These are phyloP conservation scores for Ischnus inquisitorius DNA, from an alignment of 2,888 invertebrate genomes.

Conservation along the genomic window DNA sequence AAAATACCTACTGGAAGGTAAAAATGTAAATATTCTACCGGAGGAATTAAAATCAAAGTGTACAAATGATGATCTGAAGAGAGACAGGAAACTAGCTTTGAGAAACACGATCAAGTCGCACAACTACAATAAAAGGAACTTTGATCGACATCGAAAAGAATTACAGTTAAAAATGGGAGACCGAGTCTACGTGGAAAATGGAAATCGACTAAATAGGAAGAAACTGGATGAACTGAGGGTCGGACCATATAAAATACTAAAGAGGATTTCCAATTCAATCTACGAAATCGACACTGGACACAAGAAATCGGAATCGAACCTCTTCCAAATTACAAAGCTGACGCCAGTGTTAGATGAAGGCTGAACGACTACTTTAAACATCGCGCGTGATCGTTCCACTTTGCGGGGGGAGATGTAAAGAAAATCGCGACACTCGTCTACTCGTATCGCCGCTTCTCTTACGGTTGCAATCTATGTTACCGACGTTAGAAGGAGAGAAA, in stretches of 20 bases:
- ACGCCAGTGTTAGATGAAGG: background rate
- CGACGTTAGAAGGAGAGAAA: no score
- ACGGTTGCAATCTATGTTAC: no score
- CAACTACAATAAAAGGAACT: constrained; percentile 15
- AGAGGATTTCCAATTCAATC: constrained; percentile 35
- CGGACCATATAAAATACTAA: constrained; percentile 25
- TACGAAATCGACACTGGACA: constrained; percentile 32
- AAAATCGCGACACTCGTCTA: constrained; percentile 1
- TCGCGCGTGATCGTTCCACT: constrained; percentile 27
- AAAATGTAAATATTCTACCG: constrained; percentile 61
- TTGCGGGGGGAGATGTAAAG: constrained; percentile 26
- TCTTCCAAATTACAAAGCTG: constrained; percentile 19
- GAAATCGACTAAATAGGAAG: constrained; percentile 38
- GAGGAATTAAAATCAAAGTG: constrained; percentile 63
- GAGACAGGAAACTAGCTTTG: constrained; percentile 30
- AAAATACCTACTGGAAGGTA: constrained; percentile 71
- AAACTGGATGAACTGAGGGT: constrained; percentile 31
- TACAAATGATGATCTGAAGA: constrained; percentile 17
- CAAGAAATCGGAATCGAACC: constrained; percentile 22
- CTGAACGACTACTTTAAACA: constrained; percentile 14
- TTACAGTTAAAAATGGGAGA: constrained; percentile 8
- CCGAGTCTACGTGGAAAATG: constrained; percentile 34
- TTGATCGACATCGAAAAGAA: constrained; percentile 19
- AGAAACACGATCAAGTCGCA: no score
- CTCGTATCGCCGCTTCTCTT: no score